Evolutionary conservation across 2,797 vertebrate genomes (phyloP).

Genomic region (Schizopygopsis pylzovi): DNA sequence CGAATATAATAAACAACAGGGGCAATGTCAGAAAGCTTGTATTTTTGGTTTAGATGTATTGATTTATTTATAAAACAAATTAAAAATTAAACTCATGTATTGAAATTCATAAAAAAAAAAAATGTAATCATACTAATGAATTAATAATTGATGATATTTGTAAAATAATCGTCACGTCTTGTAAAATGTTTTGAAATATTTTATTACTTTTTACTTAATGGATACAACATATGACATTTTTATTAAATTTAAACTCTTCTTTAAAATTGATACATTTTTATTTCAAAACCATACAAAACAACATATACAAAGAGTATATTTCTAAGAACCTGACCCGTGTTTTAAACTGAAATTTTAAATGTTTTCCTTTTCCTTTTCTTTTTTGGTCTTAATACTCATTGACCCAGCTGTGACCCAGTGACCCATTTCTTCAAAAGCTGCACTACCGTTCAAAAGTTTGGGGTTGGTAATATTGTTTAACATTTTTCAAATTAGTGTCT

Average conservation of each 20-base stretch:
- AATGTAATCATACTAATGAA: not conserved
- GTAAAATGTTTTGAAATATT: not conserved
- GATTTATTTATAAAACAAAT: not conserved
- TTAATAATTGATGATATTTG: not conserved
- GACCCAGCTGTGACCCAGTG: not conserved
- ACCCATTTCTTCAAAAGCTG: conserved; percentile 5
- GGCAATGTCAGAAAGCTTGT: not conserved
- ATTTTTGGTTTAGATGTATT: not conserved
- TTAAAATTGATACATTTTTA: not conserved
- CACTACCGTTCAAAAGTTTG: not conserved
- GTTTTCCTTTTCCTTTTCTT: not conserved
- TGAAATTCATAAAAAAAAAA: not conserved
- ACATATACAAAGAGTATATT: not conserved
- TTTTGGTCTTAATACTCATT: not conserved
- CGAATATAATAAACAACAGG: not conserved
- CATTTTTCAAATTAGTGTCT: no score
- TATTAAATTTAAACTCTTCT: not conserved
- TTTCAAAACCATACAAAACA: not conserved
- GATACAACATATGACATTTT: not conserved
- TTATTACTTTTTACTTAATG: not conserved
- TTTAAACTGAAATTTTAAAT: not conserved
- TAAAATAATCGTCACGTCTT: not conserved
- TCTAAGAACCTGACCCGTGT: not conserved
- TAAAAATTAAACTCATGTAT: not conserved
- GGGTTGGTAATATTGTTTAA: not conserved